These are phyloP conservation scores for Polydrusus cervinus DNA, from an alignment of 2,888 invertebrate genomes.

Conservation along the genomic window DNA sequence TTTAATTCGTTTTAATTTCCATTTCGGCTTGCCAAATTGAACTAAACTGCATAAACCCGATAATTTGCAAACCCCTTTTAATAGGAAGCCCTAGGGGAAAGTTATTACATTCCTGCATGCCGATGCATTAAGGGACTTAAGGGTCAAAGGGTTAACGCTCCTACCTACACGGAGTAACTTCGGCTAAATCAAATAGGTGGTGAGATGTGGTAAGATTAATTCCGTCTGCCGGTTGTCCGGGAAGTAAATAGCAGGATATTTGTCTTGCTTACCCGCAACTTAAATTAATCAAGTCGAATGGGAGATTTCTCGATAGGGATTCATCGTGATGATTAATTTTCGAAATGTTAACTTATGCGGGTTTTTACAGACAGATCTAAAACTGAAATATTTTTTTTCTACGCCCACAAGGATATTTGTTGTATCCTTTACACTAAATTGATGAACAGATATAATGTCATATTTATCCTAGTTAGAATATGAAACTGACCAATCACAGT, in stretches of 20 bases:
- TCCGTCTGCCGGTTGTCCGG: not conserved
- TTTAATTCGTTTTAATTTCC: too few species aligned
- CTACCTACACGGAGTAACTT: conserved; percentile 2
- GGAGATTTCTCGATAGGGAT: not conserved
- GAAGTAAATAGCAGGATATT: conserved; percentile 15
- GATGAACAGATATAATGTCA: too few species aligned
- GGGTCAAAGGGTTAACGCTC: conserved; percentile 24
- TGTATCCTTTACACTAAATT: too few species aligned
- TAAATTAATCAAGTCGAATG: conserved; percentile 9
- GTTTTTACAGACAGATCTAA: too few species aligned
- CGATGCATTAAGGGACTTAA: not conserved
- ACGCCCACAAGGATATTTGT: too few species aligned
- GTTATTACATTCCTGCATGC: conserved; percentile 16
- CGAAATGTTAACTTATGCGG: not conserved
- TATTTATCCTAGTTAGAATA: too few species aligned
- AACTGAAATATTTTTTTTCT: too few species aligned
- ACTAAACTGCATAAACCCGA: not conserved
- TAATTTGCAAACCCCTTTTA: not conserved
- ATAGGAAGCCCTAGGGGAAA: not conserved
- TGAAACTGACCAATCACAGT: too few species aligned
- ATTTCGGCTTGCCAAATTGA: not conserved
- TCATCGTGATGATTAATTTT: not conserved
- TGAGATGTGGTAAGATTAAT: conserved; percentile 27
- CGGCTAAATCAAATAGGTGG: conserved; percentile 17
- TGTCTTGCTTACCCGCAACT: conserved; percentile 7